Evolutionary conservation across 2,888 invertebrate genomes (phyloP).

Genomic region (Chaetoderma sp.): DNA sequence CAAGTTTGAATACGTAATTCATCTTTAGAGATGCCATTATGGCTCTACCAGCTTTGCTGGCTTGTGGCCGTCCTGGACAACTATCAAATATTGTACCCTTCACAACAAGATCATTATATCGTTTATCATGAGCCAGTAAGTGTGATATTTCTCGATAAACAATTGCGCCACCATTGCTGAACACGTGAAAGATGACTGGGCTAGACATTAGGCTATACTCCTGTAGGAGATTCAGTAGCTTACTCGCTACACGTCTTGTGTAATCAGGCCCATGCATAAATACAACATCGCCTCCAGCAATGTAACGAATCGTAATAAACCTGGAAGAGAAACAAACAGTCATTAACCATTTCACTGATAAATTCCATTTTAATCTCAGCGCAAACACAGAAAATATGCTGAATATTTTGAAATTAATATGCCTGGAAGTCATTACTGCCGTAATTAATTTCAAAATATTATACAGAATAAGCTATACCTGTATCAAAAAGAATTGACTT

Average conservation of each 20-base stretch:
- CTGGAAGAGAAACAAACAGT: conserved; percentile 69
- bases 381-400: too few relatives aligned
- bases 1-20: conserved; percentile 34
- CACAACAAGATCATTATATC: conserved; percentile 39
- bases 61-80: conserved; percentile 74
- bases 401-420: too few relatives aligned
- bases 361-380: too few relatives aligned
- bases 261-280: conserved; percentile 77
- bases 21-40: conserved; percentile 42
- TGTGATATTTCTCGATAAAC: conserved; percentile 79
- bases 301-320: conserved; percentile 80
- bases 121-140: conserved; percentile 67
- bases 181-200: conserved; percentile 81
- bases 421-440: too few relatives aligned
- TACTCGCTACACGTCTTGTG: conserved; percentile 76
- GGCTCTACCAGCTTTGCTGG: conserved; percentile 46
- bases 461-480: too few relatives aligned
- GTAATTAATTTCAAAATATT: too few relatives aligned
- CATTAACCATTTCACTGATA: too few relatives aligned
- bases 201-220: conserved; percentile 79
- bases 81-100: conserved; percentile 76
- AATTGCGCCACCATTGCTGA: conserved; percentile 83
- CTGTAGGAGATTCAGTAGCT: conserved; percentile 76
- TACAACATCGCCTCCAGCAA: conserved; percentile 77
- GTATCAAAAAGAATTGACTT: too few relatives aligned